Conservation (phyloP, 2,113 vertebrate genomes). For the Toxostoma redivivum region DNA sequence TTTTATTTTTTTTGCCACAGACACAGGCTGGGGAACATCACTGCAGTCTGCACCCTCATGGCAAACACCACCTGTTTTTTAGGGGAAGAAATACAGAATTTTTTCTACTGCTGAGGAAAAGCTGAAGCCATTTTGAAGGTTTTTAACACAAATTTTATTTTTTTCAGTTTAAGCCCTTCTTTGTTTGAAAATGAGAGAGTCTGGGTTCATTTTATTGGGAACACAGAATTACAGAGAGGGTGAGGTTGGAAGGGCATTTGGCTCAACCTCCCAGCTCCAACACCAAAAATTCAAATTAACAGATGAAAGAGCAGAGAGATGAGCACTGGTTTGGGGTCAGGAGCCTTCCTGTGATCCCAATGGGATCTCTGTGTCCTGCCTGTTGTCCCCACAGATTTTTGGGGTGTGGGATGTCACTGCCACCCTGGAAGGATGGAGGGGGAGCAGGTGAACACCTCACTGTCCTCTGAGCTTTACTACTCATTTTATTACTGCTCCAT, state of each 20-base stretch:
- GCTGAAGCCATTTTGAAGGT: background rate
- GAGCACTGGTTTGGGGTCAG: too few species aligned
- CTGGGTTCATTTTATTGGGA: background rate
- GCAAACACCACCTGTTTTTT: background rate
- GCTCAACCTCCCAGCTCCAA: background rate
- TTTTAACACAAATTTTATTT: background rate
- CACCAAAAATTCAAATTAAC: background rate
- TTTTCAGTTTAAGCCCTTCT: background rate
- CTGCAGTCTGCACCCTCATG: background rate
- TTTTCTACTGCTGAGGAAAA: background rate
- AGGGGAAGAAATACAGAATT: background rate
- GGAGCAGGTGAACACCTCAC: accelerated
- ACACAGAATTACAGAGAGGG: background rate
- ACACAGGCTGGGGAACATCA: background rate
- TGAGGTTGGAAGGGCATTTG: background rate
- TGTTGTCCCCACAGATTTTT: background rate
- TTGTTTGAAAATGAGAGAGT: background rate
- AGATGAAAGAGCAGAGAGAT: background rate
- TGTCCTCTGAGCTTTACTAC: background rate
- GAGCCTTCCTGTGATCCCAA: background rate
- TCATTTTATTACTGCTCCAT: background rate
- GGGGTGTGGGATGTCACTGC: background rate
- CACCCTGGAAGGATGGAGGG: background rate
- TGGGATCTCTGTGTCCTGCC: accelerated
- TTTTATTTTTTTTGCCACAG: background rate